These are phyloP conservation scores for Scyliorhinus canicula DNA, from an alignment of 2,797 vertebrate genomes.

Conservation along the genomic window DNA sequence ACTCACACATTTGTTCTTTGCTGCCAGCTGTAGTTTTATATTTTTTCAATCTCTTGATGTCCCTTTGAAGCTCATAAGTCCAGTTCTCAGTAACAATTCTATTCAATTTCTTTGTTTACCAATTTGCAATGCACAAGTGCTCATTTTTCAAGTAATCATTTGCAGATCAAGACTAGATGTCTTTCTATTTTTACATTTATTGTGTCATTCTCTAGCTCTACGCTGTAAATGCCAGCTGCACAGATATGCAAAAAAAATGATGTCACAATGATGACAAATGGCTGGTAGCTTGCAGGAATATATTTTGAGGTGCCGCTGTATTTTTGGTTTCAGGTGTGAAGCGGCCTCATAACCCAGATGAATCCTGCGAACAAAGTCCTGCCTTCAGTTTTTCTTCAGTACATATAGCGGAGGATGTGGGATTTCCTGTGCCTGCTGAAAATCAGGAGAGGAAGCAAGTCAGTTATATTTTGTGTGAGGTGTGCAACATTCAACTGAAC, in stretches of 20 bases:
- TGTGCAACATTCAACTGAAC: constrained; percentile 66
- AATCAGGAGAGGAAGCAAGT: constrained; percentile 57
- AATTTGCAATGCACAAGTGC: background rate
- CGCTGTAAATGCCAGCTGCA: too few species aligned
- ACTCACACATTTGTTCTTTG: background rate
- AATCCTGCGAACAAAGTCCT: constrained; percentile 41
- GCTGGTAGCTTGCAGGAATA: background rate
- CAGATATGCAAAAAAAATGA: background rate
- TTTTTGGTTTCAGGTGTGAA: constrained; percentile 48
- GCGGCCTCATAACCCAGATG: constrained; percentile 45
- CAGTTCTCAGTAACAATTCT: background rate
- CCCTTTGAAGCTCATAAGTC: background rate
- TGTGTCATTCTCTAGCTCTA: background rate
- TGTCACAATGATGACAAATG: background rate
- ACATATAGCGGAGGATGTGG: constrained; percentile 41
- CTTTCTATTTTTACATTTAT: background rate
- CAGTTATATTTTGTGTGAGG: constrained; percentile 60
- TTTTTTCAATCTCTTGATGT: background rate
- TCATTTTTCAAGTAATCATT: too few species aligned
- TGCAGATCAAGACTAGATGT: background rate
- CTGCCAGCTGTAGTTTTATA: background rate
- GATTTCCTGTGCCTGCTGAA: constrained; percentile 45
- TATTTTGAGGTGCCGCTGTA: background rate
- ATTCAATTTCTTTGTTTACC: background rate
- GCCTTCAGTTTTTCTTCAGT: constrained; percentile 39